These are phyloP conservation scores for Caenorhabditis sp. DNA, from an alignment of 2,888 invertebrate genomes.

Conservation along the genomic window DNA sequence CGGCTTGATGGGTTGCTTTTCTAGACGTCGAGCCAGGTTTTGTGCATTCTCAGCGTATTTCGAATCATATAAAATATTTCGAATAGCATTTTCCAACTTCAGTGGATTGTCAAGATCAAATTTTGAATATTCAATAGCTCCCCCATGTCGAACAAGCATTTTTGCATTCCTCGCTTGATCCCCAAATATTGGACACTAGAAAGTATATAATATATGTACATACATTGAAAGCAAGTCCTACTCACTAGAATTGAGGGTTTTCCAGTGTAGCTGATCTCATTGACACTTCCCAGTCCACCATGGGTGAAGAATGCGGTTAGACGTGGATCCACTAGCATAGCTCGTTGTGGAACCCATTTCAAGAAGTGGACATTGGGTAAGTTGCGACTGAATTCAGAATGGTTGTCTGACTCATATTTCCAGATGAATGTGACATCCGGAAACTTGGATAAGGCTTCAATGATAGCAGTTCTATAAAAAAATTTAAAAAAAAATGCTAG, in stretches of 20 bases:
- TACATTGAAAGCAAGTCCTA: neutral
- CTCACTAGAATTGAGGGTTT: constrained; percentile 17
- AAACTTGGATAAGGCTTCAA: constrained; percentile 9
- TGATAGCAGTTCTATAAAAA: constrained; percentile 1
- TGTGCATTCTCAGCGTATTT: constrained; percentile 9
- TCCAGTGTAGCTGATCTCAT: constrained; percentile 30
- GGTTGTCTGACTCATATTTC: constrained; percentile 27
- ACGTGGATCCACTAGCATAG: constrained; percentile 2
- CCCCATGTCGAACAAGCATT: constrained; percentile 36
- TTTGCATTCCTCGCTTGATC: constrained; percentile 44
- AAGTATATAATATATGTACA: neutral
- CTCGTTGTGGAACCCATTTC: constrained; percentile 8
- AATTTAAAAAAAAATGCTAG: neutral
- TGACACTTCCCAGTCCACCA: constrained; percentile 33
- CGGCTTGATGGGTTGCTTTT: constrained; percentile 18
- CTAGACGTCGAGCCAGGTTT: constrained; percentile 8
- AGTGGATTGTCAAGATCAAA: constrained; percentile 17
- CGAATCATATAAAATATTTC: neutral
- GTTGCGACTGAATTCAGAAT: neutral
- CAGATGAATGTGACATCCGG: constrained; percentile 28
- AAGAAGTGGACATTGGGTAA: constrained; percentile 19
- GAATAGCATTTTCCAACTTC: neutral
- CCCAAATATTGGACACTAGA: constrained; percentile 36
- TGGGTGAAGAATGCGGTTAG: constrained; percentile 31
- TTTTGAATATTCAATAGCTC: constrained; percentile 34